A percentile compares a stretch with the other conserved stretches of the same genome.
These are phyloP conservation scores for Porphyrio hochstetteri DNA, from an alignment of 2,113 vertebrate species.

Conservation along the genomic window DNA sequence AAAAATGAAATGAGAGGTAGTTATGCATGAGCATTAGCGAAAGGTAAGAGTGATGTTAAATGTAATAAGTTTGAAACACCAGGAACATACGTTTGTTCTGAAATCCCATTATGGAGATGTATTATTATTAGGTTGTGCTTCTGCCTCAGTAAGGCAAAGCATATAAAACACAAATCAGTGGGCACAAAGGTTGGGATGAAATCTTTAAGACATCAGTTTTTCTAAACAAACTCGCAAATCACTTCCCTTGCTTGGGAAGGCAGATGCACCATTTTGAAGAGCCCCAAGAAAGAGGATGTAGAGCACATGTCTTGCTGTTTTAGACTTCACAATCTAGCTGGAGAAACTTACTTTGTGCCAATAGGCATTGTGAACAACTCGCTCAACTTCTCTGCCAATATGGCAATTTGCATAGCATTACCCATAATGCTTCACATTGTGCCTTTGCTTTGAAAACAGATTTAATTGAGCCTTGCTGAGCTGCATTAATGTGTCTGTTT, in stretches of 20 bases:
- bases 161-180: conserved; percentile 35
- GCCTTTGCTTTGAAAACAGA: conserved; percentile 77
- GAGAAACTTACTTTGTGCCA: conserved; percentile 63
- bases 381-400: conserved; percentile 69
- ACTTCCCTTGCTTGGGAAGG: not conserved
- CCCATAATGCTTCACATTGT: conserved; percentile 73
- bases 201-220: not conserved
- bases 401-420: conserved; percentile 74
- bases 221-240: conserved; percentile 54
- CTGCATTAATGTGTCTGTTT: conserved; percentile 77
- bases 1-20: not conserved
- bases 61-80: conserved; percentile 22
- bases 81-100: conserved; percentile 16
- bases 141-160: conserved; percentile 1
- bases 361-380: conserved; percentile 53
- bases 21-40: not conserved
- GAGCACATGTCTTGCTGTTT: conserved; percentile 52
- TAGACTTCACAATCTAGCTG: conserved; percentile 28
- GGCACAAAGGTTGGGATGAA: conserved; percentile 11
- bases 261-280: conserved; percentile 54
- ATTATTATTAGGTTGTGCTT: conserved; percentile 44
- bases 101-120: conserved; percentile 34
- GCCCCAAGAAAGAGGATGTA: conserved; percentile 10
- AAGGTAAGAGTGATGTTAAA: not conserved
- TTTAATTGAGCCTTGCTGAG: conserved; percentile 79